Base-by-base conservation (phyloP, 2,888 invertebrate genomes). In the Phanerotoma sp. region DNA sequence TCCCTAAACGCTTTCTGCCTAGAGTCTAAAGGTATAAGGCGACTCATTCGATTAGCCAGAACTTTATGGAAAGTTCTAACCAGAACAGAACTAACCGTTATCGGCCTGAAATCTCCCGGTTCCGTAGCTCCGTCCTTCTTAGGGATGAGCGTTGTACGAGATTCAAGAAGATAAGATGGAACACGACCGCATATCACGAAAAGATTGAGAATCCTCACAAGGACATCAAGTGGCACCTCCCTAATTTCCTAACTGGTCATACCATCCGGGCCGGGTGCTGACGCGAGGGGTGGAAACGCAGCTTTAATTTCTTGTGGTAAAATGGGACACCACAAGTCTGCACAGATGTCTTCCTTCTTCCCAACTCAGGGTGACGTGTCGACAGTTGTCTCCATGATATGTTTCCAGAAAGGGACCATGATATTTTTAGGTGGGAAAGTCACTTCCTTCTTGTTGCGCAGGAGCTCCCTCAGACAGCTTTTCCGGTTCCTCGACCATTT, bases 1-100 rank as follows among this genome's bases (percentile, higher is more conserved):
- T 59, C 42, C 0, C 25, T 18, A 15, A 68, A 68, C 0, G 61
- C 67, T 5, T 42, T 45, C 15, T 68, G 68, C 5, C 57, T 42
- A 0, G 15, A 7, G 16, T 69, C 61, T 0, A 67, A 21, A 0
- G 6, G 0, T 0, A 62, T 7, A 1, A 3, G 1, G 1, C 7
- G 10, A 0, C 9, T 7, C 1, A 66, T 3, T 0, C 65, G 13
- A 0, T 18, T 53, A 0, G 63, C 61, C 11, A 62, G 20, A 3
- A 66, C 20, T n/a, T 60, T 62, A 16, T 63, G 62, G 18, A 59
- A 55, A n/a, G 48, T 10, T 7, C 35, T 15, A 15, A 35, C 35
- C 6, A n/a, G n/a, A n/a, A 35, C n/a, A n/a, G 37, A 37, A 6
- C 16, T 16, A 16, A 37, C 37, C 9, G 37, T 37, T 7, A 37